A percentile compares a stretch with the other conserved stretches of the same genome.
Conservation (phyloP, 2,888 invertebrate genomes). For the Melitaea athalia region DNA sequence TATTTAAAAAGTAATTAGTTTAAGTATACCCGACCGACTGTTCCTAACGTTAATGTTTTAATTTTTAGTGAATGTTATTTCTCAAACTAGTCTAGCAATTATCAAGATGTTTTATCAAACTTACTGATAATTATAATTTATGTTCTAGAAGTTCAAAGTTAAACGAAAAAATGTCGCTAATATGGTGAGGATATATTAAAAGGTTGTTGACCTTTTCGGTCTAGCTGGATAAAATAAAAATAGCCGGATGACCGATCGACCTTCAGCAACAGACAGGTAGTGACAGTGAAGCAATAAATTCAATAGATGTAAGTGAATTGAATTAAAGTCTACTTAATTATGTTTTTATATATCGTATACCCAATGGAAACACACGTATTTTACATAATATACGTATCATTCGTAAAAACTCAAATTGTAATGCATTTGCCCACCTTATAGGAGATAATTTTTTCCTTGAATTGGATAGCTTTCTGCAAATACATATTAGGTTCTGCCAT, state of each 20-base stretch:
- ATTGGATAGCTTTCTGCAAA: too few relatives aligned
- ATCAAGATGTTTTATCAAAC: background rate
- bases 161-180: background rate
- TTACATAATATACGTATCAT: too few relatives aligned
- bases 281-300: background rate
- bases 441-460: too few relatives aligned
- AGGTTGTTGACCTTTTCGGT: background rate
- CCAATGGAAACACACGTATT: too few relatives aligned
- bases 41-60: background rate
- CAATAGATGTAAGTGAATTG: background rate
- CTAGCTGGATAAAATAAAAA: constrained; percentile 3
- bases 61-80: background rate
- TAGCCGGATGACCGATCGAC: background rate
- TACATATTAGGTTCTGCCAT: too few relatives aligned
- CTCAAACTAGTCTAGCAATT: background rate
- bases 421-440: too few relatives aligned
- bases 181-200: background rate
- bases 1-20: too few relatives aligned
- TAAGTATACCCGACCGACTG: too few relatives aligned
- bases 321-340: too few relatives aligned
- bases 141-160: constrained; percentile 1
- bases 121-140: constrained; percentile 16
- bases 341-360: too few relatives aligned
- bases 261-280: background rate
- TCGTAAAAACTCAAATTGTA: too few relatives aligned